phyloP scores from a whole-genome alignment of 2,888 invertebrate species.

The Melanostoma scalare region DNA sequence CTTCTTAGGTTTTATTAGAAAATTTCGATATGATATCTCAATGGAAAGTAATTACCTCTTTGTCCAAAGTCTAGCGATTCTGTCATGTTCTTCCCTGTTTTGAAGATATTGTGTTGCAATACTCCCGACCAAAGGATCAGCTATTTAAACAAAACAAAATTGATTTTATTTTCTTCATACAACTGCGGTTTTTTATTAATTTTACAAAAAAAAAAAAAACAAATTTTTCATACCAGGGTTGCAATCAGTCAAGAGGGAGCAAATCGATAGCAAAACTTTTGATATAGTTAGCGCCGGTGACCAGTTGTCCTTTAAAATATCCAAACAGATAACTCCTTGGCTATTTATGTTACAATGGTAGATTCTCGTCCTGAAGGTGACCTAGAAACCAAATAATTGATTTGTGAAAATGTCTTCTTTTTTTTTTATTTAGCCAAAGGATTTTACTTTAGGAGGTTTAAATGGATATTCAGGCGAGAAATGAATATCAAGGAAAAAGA shows the following conservation, averaged over 20 bases:
- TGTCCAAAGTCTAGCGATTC: constrained; percentile 99
- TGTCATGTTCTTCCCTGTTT: constrained; percentile 98
- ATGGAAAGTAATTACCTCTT: constrained; percentile 87
- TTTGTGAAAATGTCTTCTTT: constrained; percentile 5
- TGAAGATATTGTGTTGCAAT: constrained; percentile 99
- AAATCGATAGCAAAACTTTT: constrained; percentile 98
- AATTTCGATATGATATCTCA: background rate
- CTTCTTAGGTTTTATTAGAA: background rate
- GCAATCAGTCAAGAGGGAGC: constrained; percentile 98
- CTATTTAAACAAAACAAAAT: constrained; percentile 83
- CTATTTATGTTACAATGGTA: constrained; percentile 99
- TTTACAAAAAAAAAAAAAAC: no score
- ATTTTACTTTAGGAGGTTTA: constrained; percentile 95
- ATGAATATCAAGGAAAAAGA: constrained; percentile 98
- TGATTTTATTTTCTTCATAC: background rate
- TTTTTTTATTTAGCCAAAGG: background rate
- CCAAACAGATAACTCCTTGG: constrained; percentile 98
- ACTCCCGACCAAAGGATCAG: constrained; percentile 98
- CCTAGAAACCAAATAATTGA: constrained; percentile 82
- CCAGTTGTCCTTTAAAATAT: constrained; percentile 99
- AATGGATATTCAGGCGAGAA: constrained; percentile 99
- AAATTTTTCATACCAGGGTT: constrained; percentile 90
- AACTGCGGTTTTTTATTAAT: no score
- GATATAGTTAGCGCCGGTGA: constrained; percentile 99
- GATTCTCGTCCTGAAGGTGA: constrained; percentile 96